phyloP scores from a whole-genome alignment of 2,113 vertebrate genomes.

The Amazona vittata region DNA sequence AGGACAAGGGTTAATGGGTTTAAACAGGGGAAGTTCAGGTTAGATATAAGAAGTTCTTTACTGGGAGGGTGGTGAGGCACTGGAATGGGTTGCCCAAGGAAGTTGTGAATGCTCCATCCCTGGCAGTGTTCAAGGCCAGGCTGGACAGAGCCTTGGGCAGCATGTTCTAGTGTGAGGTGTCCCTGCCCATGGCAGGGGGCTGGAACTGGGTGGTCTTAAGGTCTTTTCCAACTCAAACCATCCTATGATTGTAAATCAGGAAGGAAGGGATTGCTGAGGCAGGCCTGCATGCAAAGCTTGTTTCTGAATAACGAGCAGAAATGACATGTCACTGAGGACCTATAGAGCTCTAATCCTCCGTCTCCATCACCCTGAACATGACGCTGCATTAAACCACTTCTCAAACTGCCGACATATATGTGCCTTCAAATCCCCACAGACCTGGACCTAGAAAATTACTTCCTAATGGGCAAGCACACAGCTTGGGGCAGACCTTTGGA shows the following conservation, averaged over 20 bases:
- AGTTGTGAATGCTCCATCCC: background rate
- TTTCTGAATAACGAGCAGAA: background rate
- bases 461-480: background rate
- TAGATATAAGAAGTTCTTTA: background rate
- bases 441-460: background rate
- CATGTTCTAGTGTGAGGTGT: background rate
- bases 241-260: background rate
- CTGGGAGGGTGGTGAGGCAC: background rate
- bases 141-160: background rate
- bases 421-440: background rate
- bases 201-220: background rate
- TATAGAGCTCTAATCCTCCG: background rate
- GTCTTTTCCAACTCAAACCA: background rate
- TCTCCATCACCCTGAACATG: background rate
- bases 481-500: background rate
- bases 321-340: fast-evolving
- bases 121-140: background rate
- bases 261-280: background rate
- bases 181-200: background rate
- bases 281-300: background rate
- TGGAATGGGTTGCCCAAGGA: background rate
- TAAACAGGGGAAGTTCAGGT: background rate
- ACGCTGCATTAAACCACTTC: background rate
- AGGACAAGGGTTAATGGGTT: background rate
- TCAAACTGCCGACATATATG: background rate